These are phyloP conservation scores for Crypturellus tataupa DNA, from an alignment of 2,797 vertebrate genomes.

Conservation along the genomic window DNA sequence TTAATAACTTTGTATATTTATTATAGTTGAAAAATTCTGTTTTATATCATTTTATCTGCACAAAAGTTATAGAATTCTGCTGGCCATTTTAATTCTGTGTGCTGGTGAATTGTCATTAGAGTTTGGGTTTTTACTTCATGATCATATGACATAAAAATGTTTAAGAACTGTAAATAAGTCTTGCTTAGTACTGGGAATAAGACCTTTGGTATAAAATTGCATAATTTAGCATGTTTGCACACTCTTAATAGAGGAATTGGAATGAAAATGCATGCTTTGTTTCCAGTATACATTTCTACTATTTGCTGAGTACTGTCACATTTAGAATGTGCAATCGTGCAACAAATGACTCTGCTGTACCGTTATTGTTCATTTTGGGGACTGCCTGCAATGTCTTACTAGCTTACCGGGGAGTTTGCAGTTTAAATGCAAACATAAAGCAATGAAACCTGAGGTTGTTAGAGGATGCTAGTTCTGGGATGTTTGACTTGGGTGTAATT, in stretches of 20 bases:
- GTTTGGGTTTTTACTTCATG: neutral
- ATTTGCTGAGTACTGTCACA: slow-evolving; percentile 5
- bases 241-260: slow-evolving; percentile 17
- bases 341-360: neutral
- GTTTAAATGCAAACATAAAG: neutral
- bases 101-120: neutral
- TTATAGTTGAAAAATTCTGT: neutral
- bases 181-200: slow-evolving; percentile 9
- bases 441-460: neutral
- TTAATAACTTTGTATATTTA: neutral
- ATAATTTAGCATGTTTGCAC: slow-evolving; percentile 14
- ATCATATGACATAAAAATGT: neutral
- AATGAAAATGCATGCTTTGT: slow-evolving; percentile 7
- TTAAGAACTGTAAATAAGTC: neutral
- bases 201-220: neutral
- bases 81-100: neutral
- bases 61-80: neutral
- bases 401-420: neutral
- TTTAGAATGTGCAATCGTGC: slow-evolving; percentile 3
- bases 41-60: neutral
- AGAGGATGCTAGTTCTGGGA: neutral
- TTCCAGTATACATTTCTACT: slow-evolving; percentile 2
- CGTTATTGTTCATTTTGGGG: slow-evolving; percentile 3
- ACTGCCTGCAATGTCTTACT: neutral
- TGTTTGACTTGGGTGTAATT: neutral